These are phyloP conservation scores for Eupithecia exiguata DNA, from an alignment of 2,888 invertebrate genomes.

Conservation along the genomic window DNA sequence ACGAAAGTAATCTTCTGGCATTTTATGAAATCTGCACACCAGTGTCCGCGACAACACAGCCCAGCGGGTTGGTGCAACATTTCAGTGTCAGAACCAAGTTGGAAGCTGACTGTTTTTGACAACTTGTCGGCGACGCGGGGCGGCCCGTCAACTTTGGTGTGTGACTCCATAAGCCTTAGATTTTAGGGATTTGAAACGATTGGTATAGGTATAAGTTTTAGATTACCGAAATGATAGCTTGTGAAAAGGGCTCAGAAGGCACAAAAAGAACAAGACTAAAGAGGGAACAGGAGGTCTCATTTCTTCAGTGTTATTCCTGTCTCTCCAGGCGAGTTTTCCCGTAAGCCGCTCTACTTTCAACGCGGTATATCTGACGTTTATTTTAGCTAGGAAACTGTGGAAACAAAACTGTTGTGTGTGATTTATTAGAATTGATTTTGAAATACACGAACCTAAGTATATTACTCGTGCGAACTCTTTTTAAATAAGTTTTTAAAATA, in stretches of 20 bases:
- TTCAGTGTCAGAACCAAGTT: too few relatives aligned
- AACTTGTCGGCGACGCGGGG: too few relatives aligned
- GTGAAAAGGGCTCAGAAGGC: not conserved
- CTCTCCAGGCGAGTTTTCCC: conserved; percentile 1
- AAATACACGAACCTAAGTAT: not conserved
- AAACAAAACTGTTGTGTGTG: not conserved
- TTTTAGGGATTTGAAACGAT: not conserved
- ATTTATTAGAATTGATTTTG: not conserved
- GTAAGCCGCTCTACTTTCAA: not conserved
- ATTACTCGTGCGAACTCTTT: too few relatives aligned
- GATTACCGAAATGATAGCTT: not conserved
- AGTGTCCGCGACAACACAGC: not conserved
- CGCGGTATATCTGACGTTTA: not conserved
- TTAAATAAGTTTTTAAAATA: too few relatives aligned
- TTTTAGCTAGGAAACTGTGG: not conserved
- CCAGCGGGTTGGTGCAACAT: not conserved
- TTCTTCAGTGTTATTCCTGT: not conserved
- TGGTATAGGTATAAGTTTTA: not conserved
- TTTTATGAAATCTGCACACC: not conserved
- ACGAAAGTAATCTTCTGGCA: not conserved
- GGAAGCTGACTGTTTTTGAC: too few relatives aligned
- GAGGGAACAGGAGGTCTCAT: not conserved
- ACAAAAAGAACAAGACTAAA: not conserved
- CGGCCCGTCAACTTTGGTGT: not conserved
- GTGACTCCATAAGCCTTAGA: not conserved